Percentiles rank a stretch among this genome's conserved stretches.
Evolutionary conservation across 2,797 vertebrate species (phyloP).

Genomic region (Acestrorhynchus altus): DNA sequence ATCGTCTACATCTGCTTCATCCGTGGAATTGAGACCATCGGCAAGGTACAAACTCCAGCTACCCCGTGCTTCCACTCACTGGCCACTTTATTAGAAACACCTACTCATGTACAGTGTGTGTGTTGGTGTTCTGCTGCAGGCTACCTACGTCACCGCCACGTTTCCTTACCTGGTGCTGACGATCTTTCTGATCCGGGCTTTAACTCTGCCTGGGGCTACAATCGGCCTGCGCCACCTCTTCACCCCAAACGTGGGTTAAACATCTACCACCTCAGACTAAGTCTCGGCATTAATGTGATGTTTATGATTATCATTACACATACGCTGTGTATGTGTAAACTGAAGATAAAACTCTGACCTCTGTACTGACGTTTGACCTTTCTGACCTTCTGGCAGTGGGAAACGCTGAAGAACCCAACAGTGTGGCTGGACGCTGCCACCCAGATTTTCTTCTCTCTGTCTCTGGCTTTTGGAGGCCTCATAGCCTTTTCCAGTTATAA

Average conservation of each 20-base stretch:
- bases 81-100: too few species aligned
- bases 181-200: slow-evolving; percentile 91
- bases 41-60: slow-evolving; percentile 76
- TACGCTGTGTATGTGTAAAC: too few species aligned
- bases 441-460: slow-evolving; percentile 88
- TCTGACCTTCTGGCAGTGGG: slow-evolving; percentile 72
- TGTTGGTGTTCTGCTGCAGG: slow-evolving; percentile 77
- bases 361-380: too few species aligned
- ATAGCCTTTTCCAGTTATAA: slow-evolving; percentile 89
- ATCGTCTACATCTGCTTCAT: slow-evolving; percentile 83
- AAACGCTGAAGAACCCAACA: slow-evolving; percentile 76
- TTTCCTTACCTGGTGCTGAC: slow-evolving; percentile 93
- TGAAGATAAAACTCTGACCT: too few species aligned
- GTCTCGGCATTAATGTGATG: not conserved
- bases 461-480: slow-evolving; percentile 83
- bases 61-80: too few species aligned
- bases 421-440: slow-evolving; percentile 88
- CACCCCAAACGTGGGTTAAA: slow-evolving; percentile 86
- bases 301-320: not conserved
- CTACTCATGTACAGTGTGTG: too few species aligned
- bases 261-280: not conserved
- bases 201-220: slow-evolving; percentile 89
- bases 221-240: slow-evolving; percentile 90
- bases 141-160: slow-evolving; percentile 92
- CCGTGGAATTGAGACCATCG: slow-evolving; percentile 83